Evolutionary conservation across 2,113 vertebrate species (phyloP).

Genomic region (Rallus limicola): DNA sequence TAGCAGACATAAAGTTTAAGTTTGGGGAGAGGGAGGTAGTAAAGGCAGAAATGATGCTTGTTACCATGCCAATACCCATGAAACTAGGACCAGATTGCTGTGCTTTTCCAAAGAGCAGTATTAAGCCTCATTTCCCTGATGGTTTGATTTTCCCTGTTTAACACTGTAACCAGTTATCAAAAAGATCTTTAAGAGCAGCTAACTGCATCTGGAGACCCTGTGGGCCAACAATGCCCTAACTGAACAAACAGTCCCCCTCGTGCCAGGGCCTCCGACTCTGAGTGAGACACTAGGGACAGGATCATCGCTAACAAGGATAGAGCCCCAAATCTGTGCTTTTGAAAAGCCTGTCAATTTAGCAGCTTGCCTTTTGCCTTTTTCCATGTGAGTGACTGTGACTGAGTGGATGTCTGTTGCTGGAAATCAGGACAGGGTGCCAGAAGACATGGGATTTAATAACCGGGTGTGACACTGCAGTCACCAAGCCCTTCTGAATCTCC

Average conservation of each 20-base stretch:
- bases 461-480: background rate
- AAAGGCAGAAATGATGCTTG: background rate
- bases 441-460: background rate
- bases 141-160: background rate
- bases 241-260: background rate
- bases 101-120: background rate
- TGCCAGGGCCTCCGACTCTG: background rate
- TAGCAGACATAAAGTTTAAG: background rate
- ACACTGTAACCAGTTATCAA: background rate
- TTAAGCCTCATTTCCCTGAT: background rate
- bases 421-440: background rate
- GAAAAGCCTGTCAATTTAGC: background rate
- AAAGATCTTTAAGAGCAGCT: background rate
- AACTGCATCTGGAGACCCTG: background rate
- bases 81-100: conserved; percentile 26
- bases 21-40: background rate
- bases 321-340: background rate
- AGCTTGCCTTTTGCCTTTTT: background rate
- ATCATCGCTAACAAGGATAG: background rate
- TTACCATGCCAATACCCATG: conserved; percentile 19
- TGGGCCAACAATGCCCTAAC: background rate
- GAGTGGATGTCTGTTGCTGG: background rate
- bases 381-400: background rate
- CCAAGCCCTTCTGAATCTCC: background rate
- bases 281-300: background rate